Base-by-base conservation (phyloP, 2,888 invertebrate genomes). In the Scotopteryx bipunctaria region DNA sequence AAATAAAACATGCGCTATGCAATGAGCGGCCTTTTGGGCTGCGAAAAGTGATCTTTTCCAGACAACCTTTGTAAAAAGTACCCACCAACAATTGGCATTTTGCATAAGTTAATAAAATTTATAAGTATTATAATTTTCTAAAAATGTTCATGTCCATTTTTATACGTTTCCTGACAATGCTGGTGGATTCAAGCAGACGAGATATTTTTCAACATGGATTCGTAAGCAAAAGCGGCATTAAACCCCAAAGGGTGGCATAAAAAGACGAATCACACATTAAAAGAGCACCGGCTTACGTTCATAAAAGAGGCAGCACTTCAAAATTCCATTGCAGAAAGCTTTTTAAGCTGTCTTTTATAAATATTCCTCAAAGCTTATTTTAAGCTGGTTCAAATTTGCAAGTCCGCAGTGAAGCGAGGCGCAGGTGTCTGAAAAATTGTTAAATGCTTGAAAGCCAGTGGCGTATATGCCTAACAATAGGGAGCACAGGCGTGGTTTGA, bases 371-470 rank as follows among this genome's bases (percentile, higher is more conserved):
- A 14, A 37, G 49, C 40, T 54, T 47, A 47, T 57, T 45, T 57
- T 46, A 55, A 55, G 57, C 50, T 47, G 48, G 41, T 14, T 37
- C 17, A 55, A 61, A 61, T 61, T 58, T 58, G 52, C 49, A 58
- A 48, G 56, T 56, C 41, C 35, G 44, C 44, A 23, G 37, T 29
- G 35, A 51, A 35, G 37, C 33, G 45, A 41, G 29, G 29, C 33
- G 47, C 49, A 52, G 55, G 46, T 57, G 54, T 48, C 23, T 40
- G 54, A 49, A 52, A 49, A 38, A 47, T 51, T 32, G 37, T 35
- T 36, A 21, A 47, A 40, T 43, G 11, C 36, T 25, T 32, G 40
- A 36, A 45, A 29, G 44, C 33, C 29, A 32, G 42, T 42, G 36
- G 37, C 47, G 43, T 43, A 29, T 53, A 47, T 44, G 47, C 43